phyloP scores from a whole-genome alignment of 2,888 invertebrate genomes.

The Mylabris sibirica region DNA sequence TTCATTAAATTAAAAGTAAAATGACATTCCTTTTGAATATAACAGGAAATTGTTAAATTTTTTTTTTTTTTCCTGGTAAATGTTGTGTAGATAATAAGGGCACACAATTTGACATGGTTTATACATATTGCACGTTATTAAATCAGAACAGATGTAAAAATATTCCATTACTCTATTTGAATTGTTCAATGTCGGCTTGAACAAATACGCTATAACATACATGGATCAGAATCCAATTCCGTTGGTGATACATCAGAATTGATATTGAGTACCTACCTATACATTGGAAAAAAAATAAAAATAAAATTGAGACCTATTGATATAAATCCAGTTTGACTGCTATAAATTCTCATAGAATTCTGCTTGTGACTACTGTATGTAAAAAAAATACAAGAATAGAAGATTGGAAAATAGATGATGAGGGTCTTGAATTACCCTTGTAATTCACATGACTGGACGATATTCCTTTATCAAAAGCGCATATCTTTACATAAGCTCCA shows the following conservation, averaged over 20 bases:
- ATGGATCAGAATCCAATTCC: conserved; percentile 11
- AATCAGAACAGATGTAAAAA: conserved; percentile 1
- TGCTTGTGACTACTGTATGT: not conserved
- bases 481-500: not conserved
- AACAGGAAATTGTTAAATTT: not conserved
- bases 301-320: conserved; percentile 11
- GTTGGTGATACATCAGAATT: conserved; percentile 6
- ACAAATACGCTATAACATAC: no score
- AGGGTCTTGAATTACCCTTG: conserved; percentile 11
- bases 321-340: conserved; percentile 23
- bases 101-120: not conserved
- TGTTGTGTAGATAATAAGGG: conserved; percentile 1
- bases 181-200: not conserved
- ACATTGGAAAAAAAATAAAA: not conserved
- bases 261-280: conserved; percentile 5
- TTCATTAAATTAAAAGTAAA: conserved; percentile 1
- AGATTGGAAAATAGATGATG: conserved; percentile 7
- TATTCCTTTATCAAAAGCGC: not conserved
- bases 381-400: not conserved
- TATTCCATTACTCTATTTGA: conserved; percentile 9
- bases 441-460: conserved; percentile 4
- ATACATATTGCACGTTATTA: not conserved
- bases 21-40: not conserved
- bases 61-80: not conserved
- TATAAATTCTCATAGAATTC: conserved; percentile 24